Evolutionary conservation across 1,140 invertebrate genomes (phyloP).

Genomic region (Drosophila azteca): DNA sequence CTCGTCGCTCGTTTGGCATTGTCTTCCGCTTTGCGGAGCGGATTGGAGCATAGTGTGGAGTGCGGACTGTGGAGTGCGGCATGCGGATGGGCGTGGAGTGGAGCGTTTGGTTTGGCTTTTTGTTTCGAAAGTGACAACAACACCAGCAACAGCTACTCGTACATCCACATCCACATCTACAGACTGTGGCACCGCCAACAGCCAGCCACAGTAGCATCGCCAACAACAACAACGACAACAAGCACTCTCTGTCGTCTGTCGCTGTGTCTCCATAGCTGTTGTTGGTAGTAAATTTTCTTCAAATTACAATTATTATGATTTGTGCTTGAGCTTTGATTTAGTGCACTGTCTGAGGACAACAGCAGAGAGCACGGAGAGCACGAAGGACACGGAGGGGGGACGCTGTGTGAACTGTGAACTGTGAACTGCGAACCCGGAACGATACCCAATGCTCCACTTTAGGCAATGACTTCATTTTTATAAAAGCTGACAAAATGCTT

Average conservation of each 20-base stretch:
- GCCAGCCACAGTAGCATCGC: slow-evolving; percentile 41
- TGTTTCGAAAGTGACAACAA: slow-evolving; percentile 69
- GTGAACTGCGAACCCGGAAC: slow-evolving; percentile 27
- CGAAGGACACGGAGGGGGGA: background rate
- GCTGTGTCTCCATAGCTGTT: slow-evolving; percentile 47
- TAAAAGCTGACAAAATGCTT: slow-evolving; percentile 40
- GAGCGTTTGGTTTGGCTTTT: slow-evolving; percentile 55
- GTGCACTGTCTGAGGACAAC: slow-evolving; percentile 58
- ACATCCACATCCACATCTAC: too few relatives aligned
- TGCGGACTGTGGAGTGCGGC: background rate
- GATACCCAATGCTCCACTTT: slow-evolving; percentile 55
- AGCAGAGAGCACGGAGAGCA: slow-evolving; percentile 13
- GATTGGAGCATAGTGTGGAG: too few relatives aligned
- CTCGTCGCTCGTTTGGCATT: slow-evolving; percentile 64
- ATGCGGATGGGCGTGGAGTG: background rate
- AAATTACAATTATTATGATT: slow-evolving; percentile 83
- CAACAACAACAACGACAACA: slow-evolving; percentile 23
- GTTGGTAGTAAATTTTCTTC: slow-evolving; percentile 81
- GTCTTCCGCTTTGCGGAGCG: slow-evolving; percentile 59
- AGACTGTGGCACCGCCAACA: slow-evolving; percentile 20
- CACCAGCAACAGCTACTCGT: slow-evolving; percentile 1
- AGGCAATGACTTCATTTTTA: slow-evolving; percentile 69
- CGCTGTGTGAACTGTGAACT: slow-evolving; percentile 23
- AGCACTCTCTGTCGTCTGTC: slow-evolving; percentile 30
- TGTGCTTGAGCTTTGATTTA: slow-evolving; percentile 79